Evolutionary conservation across 2,888 invertebrate genomes (phyloP).

Genomic region (Heliconius ethilla): DNA sequence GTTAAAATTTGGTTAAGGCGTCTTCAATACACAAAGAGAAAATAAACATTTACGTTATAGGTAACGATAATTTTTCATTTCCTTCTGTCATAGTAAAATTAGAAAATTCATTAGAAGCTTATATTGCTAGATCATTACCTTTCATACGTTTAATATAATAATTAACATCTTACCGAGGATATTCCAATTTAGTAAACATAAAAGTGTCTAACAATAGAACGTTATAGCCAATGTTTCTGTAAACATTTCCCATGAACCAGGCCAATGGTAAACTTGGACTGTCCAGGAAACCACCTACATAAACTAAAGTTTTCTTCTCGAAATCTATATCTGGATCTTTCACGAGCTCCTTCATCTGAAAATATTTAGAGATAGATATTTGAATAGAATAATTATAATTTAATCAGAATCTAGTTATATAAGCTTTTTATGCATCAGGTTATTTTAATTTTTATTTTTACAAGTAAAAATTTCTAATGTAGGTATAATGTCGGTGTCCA

Average conservation of each 20-base stretch:
- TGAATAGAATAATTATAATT: no score
- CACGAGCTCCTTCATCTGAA: slow-evolving; percentile 55
- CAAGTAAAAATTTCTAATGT: no score
- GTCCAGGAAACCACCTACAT: slow-evolving; percentile 64
- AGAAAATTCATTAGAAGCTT: no score
- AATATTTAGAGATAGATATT: background rate
- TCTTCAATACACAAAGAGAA: no score
- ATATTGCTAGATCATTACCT: no score
- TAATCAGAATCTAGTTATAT: background rate
- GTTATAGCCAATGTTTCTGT: slow-evolving; percentile 57
- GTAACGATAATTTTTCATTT: no score
- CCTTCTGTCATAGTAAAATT: no score
- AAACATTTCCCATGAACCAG: slow-evolving; percentile 48
- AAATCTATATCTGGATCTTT: slow-evolving; percentile 55
- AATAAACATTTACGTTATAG: no score
- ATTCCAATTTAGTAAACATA: slow-evolving; percentile 55
- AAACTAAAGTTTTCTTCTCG: slow-evolving; percentile 59
- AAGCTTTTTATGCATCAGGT: no score
- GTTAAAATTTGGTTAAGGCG: no score
- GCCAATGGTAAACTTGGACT: slow-evolving; percentile 55
- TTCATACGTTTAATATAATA: background rate
- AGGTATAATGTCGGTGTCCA: no score
- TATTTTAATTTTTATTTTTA: no score
- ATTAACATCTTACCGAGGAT: slow-evolving; percentile 59
- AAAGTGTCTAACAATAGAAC: slow-evolving; percentile 42